Evolutionary conservation across 2,797 vertebrate species (phyloP).

Genomic region (Pachyuromys duprasi): DNA sequence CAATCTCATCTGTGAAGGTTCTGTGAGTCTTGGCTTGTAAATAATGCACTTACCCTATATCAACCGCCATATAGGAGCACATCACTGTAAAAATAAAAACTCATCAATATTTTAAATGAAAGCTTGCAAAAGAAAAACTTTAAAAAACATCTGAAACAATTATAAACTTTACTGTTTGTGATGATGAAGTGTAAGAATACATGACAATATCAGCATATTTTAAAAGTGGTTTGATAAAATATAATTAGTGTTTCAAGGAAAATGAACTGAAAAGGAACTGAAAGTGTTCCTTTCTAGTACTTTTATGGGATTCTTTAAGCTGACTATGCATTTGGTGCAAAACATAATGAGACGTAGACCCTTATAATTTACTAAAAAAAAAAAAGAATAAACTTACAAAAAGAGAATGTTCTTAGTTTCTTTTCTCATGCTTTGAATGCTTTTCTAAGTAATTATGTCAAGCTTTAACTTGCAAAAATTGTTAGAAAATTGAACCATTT

Average conservation of each 20-base stretch:
- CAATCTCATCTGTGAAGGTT: neutral
- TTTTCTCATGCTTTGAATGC: slow-evolving; percentile 63
- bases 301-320: slow-evolving; percentile 64
- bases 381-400: slow-evolving; percentile 61
- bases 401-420: slow-evolving; percentile 61
- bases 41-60: neutral
- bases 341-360: slow-evolving; percentile 60
- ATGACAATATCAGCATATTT: slow-evolving; percentile 50
- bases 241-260: slow-evolving; percentile 51
- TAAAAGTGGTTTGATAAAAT: slow-evolving; percentile 41
- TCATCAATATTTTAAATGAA: neutral
- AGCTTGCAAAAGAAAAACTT: neutral
- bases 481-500: slow-evolving; percentile 70
- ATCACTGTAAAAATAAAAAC: slow-evolving; percentile 2
- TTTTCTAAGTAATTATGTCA: slow-evolving; percentile 73
- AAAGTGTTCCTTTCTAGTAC: slow-evolving; percentile 38
- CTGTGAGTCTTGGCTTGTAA: neutral
- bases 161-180: neutral
- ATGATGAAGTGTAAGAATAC: slow-evolving; percentile 16
- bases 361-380: slow-evolving; percentile 76
- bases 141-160: neutral
- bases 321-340: slow-evolving; percentile 65
- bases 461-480: slow-evolving; percentile 67
- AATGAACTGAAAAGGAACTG: slow-evolving; percentile 34
- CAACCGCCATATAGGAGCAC: neutral